Evolutionary conservation across 2,888 invertebrate species (phyloP).

Genomic region (Melanophora roralis): DNA sequence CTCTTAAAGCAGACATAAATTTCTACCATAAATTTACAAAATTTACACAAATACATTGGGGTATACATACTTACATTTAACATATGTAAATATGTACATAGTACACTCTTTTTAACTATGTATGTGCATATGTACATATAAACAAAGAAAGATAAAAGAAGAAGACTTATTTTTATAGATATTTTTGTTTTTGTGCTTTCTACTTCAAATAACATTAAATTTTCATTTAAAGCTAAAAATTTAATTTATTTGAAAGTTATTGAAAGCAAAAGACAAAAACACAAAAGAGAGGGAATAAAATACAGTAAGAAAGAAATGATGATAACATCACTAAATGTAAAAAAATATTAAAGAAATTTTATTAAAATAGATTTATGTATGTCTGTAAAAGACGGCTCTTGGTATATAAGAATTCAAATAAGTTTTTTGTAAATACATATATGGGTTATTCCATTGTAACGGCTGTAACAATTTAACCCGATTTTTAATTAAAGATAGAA

Average conservation of each 20-base stretch:
- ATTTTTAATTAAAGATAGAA: no score
- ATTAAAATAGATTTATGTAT: slow-evolving; percentile 4
- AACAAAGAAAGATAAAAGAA: not conserved
- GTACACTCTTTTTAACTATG: no score
- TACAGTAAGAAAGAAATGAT: not conserved
- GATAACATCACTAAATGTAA: not conserved
- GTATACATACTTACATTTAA: not conserved
- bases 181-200: slow-evolving; percentile 6
- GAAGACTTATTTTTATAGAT: not conserved
- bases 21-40: slow-evolving; percentile 14
- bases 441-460: no score
- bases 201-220: slow-evolving; percentile 47
- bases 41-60: not conserved
- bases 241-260: slow-evolving; percentile 18
- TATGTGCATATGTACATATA: no score
- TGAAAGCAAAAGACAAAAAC: slow-evolving; percentile 7
- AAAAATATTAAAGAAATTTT: slow-evolving; percentile 1
- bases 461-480: no score
- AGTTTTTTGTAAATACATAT: no score
- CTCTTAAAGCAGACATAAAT: slow-evolving; percentile 29
- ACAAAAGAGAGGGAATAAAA: slow-evolving; percentile 1
- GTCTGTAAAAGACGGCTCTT: not conserved
- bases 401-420: not conserved
- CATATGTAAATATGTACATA: not conserved
- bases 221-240: slow-evolving; percentile 48